A percentile compares a stretch with the other conserved stretches of the same genome.
Conservation (phyloP, 2,888 invertebrate genomes). For the Dryobota labecula region DNA sequence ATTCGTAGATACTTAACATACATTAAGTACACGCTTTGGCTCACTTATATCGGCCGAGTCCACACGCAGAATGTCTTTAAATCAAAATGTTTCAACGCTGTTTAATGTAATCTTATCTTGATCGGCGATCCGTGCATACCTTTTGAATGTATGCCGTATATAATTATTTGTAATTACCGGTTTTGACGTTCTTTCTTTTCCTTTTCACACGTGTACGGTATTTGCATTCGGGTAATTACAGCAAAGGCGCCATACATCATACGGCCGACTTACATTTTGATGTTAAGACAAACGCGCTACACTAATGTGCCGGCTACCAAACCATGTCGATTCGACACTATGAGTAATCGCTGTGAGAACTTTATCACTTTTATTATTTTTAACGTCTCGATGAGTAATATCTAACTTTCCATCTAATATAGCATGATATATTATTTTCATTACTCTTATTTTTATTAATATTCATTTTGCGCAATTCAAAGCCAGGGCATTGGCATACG, state of each 20-base stretch:
- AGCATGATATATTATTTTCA: constrained; percentile 90
- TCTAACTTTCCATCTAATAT: constrained; percentile 89
- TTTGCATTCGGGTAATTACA: constrained; percentile 89
- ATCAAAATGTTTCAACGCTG: constrained; percentile 90
- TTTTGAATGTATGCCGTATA: constrained; percentile 87
- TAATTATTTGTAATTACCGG: constrained; percentile 89
- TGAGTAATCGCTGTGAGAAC: constrained; percentile 87
- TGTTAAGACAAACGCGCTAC: constrained; percentile 84
- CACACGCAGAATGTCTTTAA: constrained; percentile 87
- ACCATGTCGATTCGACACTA: constrained; percentile 84
- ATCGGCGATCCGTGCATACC: constrained; percentile 87
- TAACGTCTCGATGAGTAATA: constrained; percentile 85
- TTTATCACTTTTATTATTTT: constrained; percentile 86
- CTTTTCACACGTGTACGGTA: constrained; percentile 89
- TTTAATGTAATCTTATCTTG: constrained; percentile 88
- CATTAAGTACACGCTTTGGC: constrained; percentile 88
- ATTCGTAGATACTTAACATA: constrained; percentile 85
- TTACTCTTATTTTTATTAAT: constrained; percentile 86
- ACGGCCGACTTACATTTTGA: constrained; percentile 86
- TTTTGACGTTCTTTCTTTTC: constrained; percentile 87
- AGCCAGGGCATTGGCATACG: constrained; percentile 98
- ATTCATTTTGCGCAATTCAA: constrained; percentile 90
- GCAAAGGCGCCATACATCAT: constrained; percentile 86
- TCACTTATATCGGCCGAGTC: constrained; percentile 80
- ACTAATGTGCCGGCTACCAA: constrained; percentile 81